These are phyloP conservation scores for Charadrius vociferus DNA, from an alignment of 2,113 vertebrate genomes.

Conservation along the genomic window DNA sequence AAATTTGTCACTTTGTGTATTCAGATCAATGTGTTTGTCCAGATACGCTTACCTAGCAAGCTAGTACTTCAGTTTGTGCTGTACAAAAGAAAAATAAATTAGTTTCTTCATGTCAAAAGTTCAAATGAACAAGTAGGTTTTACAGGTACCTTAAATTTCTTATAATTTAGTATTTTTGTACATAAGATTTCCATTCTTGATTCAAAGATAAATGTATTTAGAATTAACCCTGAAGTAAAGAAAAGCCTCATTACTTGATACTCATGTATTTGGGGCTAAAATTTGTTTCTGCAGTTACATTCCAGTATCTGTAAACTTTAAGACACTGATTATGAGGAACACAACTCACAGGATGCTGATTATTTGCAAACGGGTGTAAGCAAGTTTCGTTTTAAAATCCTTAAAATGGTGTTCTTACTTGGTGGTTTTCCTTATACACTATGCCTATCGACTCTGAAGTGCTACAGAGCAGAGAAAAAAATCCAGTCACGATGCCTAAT, in stretches of 20 bases:
- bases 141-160: not conserved
- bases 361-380: not conserved
- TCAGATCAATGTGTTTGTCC: not conserved
- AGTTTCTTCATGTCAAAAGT: not conserved
- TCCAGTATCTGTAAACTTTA: not conserved
- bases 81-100: not conserved
- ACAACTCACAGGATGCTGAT: not conserved
- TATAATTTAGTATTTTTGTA: not conserved
- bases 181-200: not conserved
- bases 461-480: not conserved
- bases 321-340: not conserved
- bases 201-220: not conserved
- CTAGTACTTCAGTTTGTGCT: not conserved
- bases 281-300: not conserved
- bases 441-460: not conserved
- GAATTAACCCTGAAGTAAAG: not conserved
- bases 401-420: not conserved
- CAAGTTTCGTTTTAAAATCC: not conserved
- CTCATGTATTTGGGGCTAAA: not conserved
- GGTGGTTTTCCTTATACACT: not conserved
- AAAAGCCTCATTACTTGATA: not conserved
- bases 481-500: not conserved
- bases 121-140: not conserved
- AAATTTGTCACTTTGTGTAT: not conserved
- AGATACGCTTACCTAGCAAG: not conserved